These are phyloP conservation scores for Antennarius striatus DNA, from an alignment of 2,113 vertebrate species.

Conservation along the genomic window DNA sequence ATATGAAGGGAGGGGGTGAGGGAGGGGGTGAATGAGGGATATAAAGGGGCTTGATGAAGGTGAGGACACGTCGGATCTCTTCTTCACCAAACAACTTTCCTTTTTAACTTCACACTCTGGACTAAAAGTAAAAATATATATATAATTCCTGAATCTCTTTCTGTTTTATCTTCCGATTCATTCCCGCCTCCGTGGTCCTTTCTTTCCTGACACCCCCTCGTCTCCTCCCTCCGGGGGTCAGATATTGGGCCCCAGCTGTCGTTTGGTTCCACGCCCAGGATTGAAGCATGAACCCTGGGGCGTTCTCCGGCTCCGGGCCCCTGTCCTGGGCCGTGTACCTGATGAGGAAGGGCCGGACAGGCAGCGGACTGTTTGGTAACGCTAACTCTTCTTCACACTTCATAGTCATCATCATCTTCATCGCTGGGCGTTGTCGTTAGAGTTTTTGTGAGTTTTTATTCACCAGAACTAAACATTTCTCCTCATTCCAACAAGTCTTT, in stretches of 20 bases:
- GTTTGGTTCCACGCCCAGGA: slow-evolving; percentile 24
- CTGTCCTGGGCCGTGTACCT: slow-evolving; percentile 83
- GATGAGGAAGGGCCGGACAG: slow-evolving; percentile 77
- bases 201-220: not conserved
- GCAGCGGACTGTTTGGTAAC: slow-evolving; percentile 73
- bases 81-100: not conserved
- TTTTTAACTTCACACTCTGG: slow-evolving; percentile 3
- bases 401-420: not conserved
- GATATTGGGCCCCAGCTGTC: slow-evolving; percentile 17
- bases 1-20: slow-evolving; percentile 2
- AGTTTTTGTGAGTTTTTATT: not conserved
- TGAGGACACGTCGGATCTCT: slow-evolving; percentile 17
- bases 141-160: not conserved
- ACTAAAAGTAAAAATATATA: slow-evolving; percentile 1
- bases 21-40: slow-evolving; percentile 26
- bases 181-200: not conserved
- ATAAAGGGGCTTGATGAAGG: slow-evolving; percentile 58
- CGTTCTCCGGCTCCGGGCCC: slow-evolving; percentile 66
- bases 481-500: too few species aligned
- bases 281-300: slow-evolving; percentile 73
- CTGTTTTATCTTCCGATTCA: not conserved
- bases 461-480: not conserved
- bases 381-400: slow-evolving; percentile 4
- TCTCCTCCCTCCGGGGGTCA: not conserved
- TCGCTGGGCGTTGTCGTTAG: not conserved